phyloP scores from a whole-genome alignment of 1,140 invertebrate species.

The Ectropis grisescens region DNA sequence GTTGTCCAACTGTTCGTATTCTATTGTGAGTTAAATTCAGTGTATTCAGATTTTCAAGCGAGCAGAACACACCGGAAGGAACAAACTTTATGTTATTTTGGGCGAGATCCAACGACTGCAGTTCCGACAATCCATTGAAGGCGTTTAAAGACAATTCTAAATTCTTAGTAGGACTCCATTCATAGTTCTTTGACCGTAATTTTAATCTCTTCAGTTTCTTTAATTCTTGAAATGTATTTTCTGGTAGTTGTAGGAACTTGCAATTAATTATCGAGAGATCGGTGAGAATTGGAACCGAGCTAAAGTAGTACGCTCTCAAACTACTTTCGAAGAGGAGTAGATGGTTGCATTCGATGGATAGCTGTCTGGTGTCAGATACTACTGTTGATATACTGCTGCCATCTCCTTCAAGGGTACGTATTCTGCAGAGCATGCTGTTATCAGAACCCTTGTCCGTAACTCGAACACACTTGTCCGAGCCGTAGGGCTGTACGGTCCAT shows the following conservation, averaged over 20 bases:
- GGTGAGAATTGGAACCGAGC: constrained; percentile 79
- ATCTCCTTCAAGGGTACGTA: constrained; percentile 79
- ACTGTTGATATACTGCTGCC: constrained; percentile 74
- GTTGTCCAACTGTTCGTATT: constrained; percentile 78
- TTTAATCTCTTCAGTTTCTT: constrained; percentile 79
- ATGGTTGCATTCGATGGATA: constrained; percentile 83
- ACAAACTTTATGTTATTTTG: constrained; percentile 86
- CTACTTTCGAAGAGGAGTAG: constrained; percentile 85
- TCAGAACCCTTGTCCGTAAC: constrained; percentile 31
- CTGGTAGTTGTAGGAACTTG: constrained; percentile 82
- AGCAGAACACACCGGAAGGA: constrained; percentile 82
- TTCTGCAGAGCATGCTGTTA: constrained; percentile 76
- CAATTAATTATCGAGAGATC: constrained; percentile 82
- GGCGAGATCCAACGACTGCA: constrained; percentile 83
- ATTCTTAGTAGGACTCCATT: constrained; percentile 80
- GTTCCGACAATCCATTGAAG: constrained; percentile 80
- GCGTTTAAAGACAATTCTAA: constrained; percentile 78
- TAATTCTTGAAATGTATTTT: constrained; percentile 83
- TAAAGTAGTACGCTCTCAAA: constrained; percentile 79
- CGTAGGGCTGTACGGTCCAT: constrained; percentile 39
- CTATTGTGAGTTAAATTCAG: constrained; percentile 88
- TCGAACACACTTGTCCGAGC: constrained; percentile 52
- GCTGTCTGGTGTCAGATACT: constrained; percentile 75
- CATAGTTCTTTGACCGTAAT: constrained; percentile 81
- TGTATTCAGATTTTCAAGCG: constrained; percentile 81